A percentile compares a stretch with the other conserved stretches of the same genome.
Evolutionary conservation across 1,140 invertebrate species (phyloP).

Genomic region (Plectrocnemia conspersa): DNA sequence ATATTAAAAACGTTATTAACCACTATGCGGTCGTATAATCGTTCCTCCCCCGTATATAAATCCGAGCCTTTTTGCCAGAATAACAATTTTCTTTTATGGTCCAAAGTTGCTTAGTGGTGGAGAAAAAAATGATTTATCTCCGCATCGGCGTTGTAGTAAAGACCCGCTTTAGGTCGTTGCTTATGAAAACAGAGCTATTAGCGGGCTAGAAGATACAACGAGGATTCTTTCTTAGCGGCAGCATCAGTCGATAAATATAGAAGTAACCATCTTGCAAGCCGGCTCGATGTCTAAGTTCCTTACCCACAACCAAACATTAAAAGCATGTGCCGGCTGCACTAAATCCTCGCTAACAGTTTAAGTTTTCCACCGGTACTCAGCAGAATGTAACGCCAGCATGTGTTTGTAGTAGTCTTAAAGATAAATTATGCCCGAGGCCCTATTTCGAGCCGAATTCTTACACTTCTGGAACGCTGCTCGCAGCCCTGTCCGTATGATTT

Average conservation of each 20-base stretch:
- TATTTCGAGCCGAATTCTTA: slow-evolving; percentile 12
- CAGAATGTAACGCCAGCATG: slow-evolving; percentile 14
- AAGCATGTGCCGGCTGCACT: slow-evolving; percentile 32
- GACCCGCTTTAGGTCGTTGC: not conserved
- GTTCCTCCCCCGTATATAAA: no score
- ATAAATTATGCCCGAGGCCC: slow-evolving; percentile 18
- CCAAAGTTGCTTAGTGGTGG: no score
- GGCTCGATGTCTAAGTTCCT: slow-evolving; percentile 21
- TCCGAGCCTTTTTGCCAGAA: no score
- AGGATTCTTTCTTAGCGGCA: slow-evolving; percentile 18
- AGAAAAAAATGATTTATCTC: no score
- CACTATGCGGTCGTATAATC: no score
- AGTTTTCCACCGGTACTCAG: slow-evolving; percentile 29
- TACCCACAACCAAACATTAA: slow-evolving; percentile 28
- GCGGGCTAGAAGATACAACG: not conserved
- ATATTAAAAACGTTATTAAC: no score
- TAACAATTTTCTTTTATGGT: no score
- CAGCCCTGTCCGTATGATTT: not conserved
- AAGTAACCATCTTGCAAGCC: slow-evolving; percentile 24
- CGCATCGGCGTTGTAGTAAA: not conserved
- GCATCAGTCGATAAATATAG: slow-evolving; percentile 28
- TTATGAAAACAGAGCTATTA: slow-evolving; percentile 6
- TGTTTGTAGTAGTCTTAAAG: slow-evolving; percentile 15
- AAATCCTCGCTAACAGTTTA: slow-evolving; percentile 35
- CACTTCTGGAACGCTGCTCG: not conserved